Base-by-base conservation (phyloP, 2,797 vertebrate species). In the Cirrhinus molitorella region DNA sequence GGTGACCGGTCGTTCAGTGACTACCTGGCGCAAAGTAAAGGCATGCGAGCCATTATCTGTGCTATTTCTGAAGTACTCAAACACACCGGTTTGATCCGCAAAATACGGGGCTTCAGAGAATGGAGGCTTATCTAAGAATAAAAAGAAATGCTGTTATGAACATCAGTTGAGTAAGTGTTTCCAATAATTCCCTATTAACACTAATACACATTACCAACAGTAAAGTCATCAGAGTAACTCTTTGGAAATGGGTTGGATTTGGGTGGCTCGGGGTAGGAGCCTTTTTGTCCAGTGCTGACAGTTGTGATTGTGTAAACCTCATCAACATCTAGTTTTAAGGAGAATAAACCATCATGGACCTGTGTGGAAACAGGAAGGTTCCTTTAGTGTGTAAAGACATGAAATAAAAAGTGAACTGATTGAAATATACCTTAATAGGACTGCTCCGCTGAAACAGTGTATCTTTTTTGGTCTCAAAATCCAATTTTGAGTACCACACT, bases 11-110 rank as follows among this genome's bases (percentile, higher is more conserved):
- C 94, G 93, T 83, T 97, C 88, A 3, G 95, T 96, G 72, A 99
- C 89, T 63, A 99, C 97, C 83, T 99, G 98, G 0, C 98, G 96
- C 0, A 99, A 89, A 0, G 98, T 99, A 89, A 94, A 97, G 55
- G 93, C 90, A 10, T 99, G 98, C 5, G 94, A 94, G 17, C 96
- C 96, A 0, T 93, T 92, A 85, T 98, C 97, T 0, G 95, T 95
- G 10, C 87, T 55, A 88, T 99, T 99, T 40, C 88, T 82, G 78
- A 94, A 96, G 89, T 99, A 99, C 85, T 99, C 98, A 90, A 99
- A 99, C 17, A 99, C 97, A 0, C 98, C 98, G 0, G 98, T 98
- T 92, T 99, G 98, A 91, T 99, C 98, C 5, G 98, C 96, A 88
- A 99, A 99, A 90, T 97, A 76, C 0, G 98, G 96, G 11, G 98